Evolutionary conservation across 2,113 vertebrate species (phyloP).

Genomic region (Stegastes partitus): DNA sequence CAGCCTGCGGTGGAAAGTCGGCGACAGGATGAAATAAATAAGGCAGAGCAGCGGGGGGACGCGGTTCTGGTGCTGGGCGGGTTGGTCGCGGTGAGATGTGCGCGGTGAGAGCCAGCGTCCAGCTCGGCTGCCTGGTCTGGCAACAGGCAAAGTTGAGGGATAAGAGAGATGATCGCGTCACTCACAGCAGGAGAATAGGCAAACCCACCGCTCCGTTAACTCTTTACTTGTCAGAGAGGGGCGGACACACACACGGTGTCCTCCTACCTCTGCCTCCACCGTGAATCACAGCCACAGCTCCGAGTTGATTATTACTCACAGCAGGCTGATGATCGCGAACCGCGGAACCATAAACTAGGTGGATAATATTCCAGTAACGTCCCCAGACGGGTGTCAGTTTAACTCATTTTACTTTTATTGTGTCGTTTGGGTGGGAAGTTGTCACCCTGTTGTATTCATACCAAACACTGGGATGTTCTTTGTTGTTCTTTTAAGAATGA

Average conservation of each 20-base stretch:
- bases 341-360: slow-evolving; percentile 1
- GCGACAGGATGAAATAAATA: slow-evolving; percentile 23
- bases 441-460: background rate
- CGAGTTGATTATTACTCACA: slow-evolving; percentile 29
- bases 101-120: slow-evolving; percentile 72
- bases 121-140: slow-evolving; percentile 86
- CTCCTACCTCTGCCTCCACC: slow-evolving; percentile 40
- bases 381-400: background rate
- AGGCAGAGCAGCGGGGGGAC: background rate
- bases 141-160: slow-evolving; percentile 93
- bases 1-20: slow-evolving; percentile 42
- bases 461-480: no score
- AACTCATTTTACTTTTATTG: background rate
- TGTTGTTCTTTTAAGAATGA: no score
- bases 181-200: slow-evolving; percentile 86
- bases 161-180: slow-evolving; percentile 91
- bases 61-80: slow-evolving; percentile 2
- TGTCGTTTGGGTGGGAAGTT: background rate
- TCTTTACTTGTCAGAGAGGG: slow-evolving; percentile 80
- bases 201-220: slow-evolving; percentile 87
- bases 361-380: background rate
- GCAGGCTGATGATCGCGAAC: background rate
- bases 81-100: slow-evolving; percentile 52
- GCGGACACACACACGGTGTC: slow-evolving; percentile 69
- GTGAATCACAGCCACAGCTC: slow-evolving; percentile 22